These are phyloP conservation scores for Sycobia sp. DNA, from an alignment of 1,140 invertebrate genomes.

Conservation along the genomic window DNA sequence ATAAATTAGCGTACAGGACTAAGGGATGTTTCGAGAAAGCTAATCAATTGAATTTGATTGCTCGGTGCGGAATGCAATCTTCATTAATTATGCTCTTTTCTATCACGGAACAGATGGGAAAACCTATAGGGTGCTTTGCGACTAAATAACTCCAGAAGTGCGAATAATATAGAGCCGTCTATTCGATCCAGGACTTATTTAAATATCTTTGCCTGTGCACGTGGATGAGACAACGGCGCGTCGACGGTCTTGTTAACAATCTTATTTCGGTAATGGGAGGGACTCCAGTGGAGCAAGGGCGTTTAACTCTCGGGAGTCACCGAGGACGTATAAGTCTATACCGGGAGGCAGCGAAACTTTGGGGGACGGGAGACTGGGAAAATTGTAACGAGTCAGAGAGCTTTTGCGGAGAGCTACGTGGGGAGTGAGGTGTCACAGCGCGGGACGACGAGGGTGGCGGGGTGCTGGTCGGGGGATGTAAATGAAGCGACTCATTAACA, in stretches of 20 bases:
- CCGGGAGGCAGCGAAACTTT: not conserved
- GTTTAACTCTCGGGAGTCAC: constrained; percentile 4
- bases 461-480: constrained; percentile 31
- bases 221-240: too few species aligned
- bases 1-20: too few species aligned
- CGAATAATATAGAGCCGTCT: too few species aligned
- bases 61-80: too few species aligned
- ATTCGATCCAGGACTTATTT: too few species aligned
- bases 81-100: too few species aligned
- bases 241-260: constrained; percentile 23
- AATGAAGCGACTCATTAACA: constrained; percentile 47
- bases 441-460: not conserved
- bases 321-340: constrained; percentile 16
- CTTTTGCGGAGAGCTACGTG: not conserved
- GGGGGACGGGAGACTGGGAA: not conserved
- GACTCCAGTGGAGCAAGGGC: constrained; percentile 21
- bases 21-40: too few species aligned
- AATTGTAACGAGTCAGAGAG: constrained; percentile 1
- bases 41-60: too few species aligned
- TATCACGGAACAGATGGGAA: too few species aligned
- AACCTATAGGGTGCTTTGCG: too few species aligned
- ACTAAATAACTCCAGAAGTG: too few species aligned
- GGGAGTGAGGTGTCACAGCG: not conserved
- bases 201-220: too few species aligned
- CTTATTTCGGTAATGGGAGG: constrained; percentile 29